Evolutionary conservation across 2,113 vertebrate genomes (phyloP), one percentile per base, ranked within the genome.

Genomic region (Sterrhoptilus dennistouni): DNA sequence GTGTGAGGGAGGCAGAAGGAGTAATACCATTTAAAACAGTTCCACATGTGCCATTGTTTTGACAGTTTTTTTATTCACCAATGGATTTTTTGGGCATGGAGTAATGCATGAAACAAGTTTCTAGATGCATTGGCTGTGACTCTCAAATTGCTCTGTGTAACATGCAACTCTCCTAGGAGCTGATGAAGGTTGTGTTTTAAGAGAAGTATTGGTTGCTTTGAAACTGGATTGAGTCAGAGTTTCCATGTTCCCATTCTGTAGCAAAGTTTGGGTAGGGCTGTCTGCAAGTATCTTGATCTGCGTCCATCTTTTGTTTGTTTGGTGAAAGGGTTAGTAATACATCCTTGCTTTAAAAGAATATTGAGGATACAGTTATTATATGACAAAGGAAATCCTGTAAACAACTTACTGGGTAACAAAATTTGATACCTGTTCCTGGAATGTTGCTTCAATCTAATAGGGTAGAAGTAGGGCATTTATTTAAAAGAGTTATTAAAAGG

Each of bases 181-280:
- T 70, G 77, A 24, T 82, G 44, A 47, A n/a, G 60, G 22, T 52
- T 2, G 0, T 52, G 5, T 59, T 86, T 90, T 71, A 45, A 69
- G 59, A 69, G 47, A 78, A 44, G 25, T 18, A 20, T 23, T 49
- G 63, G 40, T 47, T 93, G 15, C 31, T 40, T 89, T 91, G 72
- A 53, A 59, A 59, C 29, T 9, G 15, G 16, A 11, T 60, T 66
- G 54, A 60, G 44, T 63, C 47, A 29, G 19, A 40, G 25, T 36
- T 54, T 57, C 9, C 2, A 0, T 10, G 8, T 60, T 54, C 5
- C 29, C 24, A 15, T 89, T 77, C 45, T 0, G 0, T n/a, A 84
- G 63, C 33, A 15, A 75, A 60, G 36, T 20, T 59, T 60, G 42
- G 0, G 0, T 28, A 56, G 82, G 57, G 52, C 53, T 91, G 42